A percentile compares a stretch with the other conserved stretches of the same genome.
These are phyloP conservation scores for Drosophila willistoni DNA, from an alignment of 1,140 invertebrate genomes.

Conservation along the genomic window DNA sequence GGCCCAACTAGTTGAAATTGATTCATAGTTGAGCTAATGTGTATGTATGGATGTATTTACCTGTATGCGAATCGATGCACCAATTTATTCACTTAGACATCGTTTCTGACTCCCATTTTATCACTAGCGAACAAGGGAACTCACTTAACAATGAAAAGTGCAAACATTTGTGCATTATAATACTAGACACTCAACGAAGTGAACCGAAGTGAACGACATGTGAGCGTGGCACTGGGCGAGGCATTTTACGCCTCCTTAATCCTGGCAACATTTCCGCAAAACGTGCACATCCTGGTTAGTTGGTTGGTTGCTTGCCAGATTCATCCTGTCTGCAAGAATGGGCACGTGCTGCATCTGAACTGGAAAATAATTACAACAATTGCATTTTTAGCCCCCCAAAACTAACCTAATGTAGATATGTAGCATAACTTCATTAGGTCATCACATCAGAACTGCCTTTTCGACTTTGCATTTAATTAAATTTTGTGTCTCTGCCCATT, in stretches of 20 bases:
- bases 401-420: too few relatives aligned
- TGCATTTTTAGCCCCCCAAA: conserved; percentile 58
- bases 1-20: too few relatives aligned
- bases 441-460: conserved; percentile 30
- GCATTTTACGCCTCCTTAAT: conserved; percentile 56
- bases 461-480: conserved; percentile 72
- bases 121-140: conserved; percentile 36
- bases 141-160: conserved; percentile 57
- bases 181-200: background rate
- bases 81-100: background rate
- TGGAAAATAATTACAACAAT: conserved; percentile 72
- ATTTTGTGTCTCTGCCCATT: conserved; percentile 39
- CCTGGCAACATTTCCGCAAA: conserved; percentile 51
- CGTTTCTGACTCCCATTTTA: background rate
- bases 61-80: background rate
- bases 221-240: background rate
- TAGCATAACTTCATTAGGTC: conserved; percentile 26
- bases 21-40: too few relatives aligned
- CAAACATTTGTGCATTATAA: conserved; percentile 61
- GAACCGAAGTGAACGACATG: background rate
- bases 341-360: conserved; percentile 60
- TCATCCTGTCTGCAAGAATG: background rate
- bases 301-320: background rate
- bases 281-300: conserved; percentile 44
- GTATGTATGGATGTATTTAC: too few relatives aligned